Evolutionary conservation across 2,888 invertebrate species (phyloP).

Genomic region (Drosophila paracracens): DNA sequence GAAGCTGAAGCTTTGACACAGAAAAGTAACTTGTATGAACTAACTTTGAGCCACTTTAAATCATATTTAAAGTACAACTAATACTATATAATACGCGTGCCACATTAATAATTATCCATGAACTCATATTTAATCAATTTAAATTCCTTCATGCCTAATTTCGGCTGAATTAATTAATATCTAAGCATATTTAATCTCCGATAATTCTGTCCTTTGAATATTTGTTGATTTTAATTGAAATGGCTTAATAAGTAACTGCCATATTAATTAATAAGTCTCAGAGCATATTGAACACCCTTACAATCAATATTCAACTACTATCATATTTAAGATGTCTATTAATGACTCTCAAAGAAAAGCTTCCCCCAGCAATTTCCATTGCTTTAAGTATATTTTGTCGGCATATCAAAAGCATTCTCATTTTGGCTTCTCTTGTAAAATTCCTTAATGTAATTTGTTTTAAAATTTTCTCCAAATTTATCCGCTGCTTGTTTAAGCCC

Average conservation of each 20-base stretch:
- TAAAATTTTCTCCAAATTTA: not conserved
- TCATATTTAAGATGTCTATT: not conserved
- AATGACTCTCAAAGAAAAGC: not conserved
- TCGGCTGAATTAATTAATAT: not conserved
- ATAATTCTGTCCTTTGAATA: not conserved
- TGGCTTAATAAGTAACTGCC: not conserved
- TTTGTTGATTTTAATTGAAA: not conserved
- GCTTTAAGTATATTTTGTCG: not conserved
- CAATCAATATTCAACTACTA: not conserved
- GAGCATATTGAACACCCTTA: not conserved
- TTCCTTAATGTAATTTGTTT: not conserved
- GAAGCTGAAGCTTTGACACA: not conserved
- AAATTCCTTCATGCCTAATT: not conserved
- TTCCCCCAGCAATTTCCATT: not conserved
- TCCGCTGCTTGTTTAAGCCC: constrained; percentile 8
- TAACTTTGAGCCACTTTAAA: not conserved
- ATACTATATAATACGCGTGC: not conserved
- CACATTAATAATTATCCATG: not conserved
- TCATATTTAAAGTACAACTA: not conserved
- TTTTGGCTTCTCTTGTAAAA: not conserved
- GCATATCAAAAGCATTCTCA: not conserved
- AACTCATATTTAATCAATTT: too few species aligned
- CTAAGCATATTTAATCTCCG: not conserved
- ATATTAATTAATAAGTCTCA: not conserved
- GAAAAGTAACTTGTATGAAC: not conserved